These are phyloP conservation scores for Rhabdophis nuchalis DNA, from an alignment of 2,797 vertebrate species.

Conservation along the genomic window DNA sequence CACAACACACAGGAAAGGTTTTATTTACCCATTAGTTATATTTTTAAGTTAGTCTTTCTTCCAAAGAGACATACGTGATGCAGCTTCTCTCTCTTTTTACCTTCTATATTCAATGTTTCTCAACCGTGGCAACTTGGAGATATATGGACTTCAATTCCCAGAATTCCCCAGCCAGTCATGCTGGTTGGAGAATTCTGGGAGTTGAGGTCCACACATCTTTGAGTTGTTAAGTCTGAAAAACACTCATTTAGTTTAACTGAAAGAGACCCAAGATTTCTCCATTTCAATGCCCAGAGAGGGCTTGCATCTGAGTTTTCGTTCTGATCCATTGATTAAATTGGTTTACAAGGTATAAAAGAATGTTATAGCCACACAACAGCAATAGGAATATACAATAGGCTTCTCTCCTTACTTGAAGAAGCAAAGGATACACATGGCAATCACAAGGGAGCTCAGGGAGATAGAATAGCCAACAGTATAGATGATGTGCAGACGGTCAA, in stretches of 20 bases:
- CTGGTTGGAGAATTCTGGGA: neutral
- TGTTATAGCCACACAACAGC: neutral
- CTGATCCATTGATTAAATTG: neutral
- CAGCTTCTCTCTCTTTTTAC: neutral
- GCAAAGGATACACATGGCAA: constrained; percentile 84
- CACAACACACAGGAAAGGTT: neutral
- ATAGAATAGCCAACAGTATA: constrained; percentile 89
- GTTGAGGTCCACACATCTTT: neutral
- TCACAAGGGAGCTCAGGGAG: constrained; percentile 80
- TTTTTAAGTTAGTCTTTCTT: neutral
- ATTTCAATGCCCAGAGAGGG: too few species aligned
- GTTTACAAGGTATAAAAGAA: neutral
- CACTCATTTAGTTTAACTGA: neutral
- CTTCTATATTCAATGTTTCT: neutral
- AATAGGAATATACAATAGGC: neutral
- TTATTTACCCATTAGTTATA: neutral
- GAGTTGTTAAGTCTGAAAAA: neutral
- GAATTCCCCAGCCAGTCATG: neutral
- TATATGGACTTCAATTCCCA: neutral
- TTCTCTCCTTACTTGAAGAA: constrained; percentile 86
- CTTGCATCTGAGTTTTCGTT: neutral
- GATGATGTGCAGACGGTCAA: constrained; percentile 85
- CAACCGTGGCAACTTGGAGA: neutral
- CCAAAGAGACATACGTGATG: neutral
- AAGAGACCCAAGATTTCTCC: neutral